Base-by-base conservation (phyloP, 2,888 invertebrate species). In the Melanostoma mellinum region DNA sequence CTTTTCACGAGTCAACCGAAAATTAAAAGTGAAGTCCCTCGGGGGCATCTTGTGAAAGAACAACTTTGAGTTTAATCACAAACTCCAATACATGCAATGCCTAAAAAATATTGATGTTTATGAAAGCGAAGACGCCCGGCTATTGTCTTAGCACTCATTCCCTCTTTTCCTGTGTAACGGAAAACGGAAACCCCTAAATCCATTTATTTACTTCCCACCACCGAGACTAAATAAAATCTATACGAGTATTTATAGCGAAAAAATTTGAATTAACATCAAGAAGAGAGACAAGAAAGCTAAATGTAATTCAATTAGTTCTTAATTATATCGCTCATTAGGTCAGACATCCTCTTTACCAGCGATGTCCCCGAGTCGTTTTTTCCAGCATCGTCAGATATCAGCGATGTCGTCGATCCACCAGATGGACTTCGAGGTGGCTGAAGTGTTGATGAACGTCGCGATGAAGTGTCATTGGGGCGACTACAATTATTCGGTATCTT, bases 401-500 rank as follows among this genome's bases (percentile, higher is more conserved):
- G 91, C 58, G 95, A 95, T 85, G 94, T 94, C 73, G 90, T 89
- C 48, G 96, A 96, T 79, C 94, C 94, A 86, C 95, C 95, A 82
- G 96, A 96, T 9, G 96, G 96, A 86, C 95, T 95, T 89, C 96
- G 94, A 68, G 91, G 91, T 44, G 91, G 89, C 48, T 90, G 90
- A 74, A 91, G 81, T 89, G 89, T 92, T 89, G 89, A 92, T 88
- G 89, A 90, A 40, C 91, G 86, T 92, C 90, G 88, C 48, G 89
- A 88, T 73, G 88, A 88, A 71, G 87, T 85, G 86, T 91, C 90
- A 86, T 89, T 88, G 50, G 92, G 89, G 86, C 94, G 94, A 72
- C 95, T 94, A 92, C 99, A 99, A 93, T 99, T 99, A 90, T 99
- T 98, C 60, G 99, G 99, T 86, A 99, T 97, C 92, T 98, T 99